A percentile compares a stretch with the other conserved stretches of the same genome.
Evolutionary conservation across 2,113 vertebrate genomes (phyloP).

Genomic region (Phylloscopus trochilus): DNA sequence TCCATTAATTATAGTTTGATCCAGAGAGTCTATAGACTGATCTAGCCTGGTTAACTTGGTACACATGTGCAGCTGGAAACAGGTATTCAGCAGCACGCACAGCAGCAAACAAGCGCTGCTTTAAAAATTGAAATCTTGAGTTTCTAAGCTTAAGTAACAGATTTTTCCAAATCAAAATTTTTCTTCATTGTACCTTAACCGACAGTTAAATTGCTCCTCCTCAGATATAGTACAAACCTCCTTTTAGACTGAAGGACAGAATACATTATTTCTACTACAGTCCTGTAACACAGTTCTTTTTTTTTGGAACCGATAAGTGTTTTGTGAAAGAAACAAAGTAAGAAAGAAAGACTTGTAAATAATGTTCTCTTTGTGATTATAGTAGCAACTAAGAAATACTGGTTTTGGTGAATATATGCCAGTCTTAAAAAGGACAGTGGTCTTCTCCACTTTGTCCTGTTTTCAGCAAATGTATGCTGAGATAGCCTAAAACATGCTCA

Average conservation of each 20-base stretch:
- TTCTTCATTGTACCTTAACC: neutral
- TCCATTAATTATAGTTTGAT: neutral
- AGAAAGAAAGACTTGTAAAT: neutral
- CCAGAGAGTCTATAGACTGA: neutral
- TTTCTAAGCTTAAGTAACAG: neutral
- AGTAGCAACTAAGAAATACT: conserved; percentile 44
- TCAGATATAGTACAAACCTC: neutral
- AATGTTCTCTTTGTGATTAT: conserved; percentile 21
- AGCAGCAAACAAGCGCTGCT: neutral
- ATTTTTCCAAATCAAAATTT: neutral
- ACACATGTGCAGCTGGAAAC: neutral
- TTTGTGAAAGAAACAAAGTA: conserved; percentile 14
- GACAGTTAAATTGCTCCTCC: neutral
- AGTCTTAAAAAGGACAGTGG: conserved; percentile 44
- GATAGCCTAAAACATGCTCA: conserved; percentile 64
- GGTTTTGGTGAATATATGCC: conserved; percentile 10
- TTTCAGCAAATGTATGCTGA: conserved; percentile 30
- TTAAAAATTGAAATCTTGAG: neutral
- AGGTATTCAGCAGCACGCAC: neutral
- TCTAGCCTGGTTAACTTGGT: neutral
- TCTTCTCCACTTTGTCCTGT: conserved; percentile 7
- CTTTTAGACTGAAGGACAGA: neutral
- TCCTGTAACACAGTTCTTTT: conserved; percentile 1
- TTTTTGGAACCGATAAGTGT: neutral
- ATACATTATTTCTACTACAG: neutral